Evolutionary conservation across 2,113 vertebrate species (phyloP), one percentile per base, ranked within the genome.

Genomic region (Oophaga pumilio): DNA sequence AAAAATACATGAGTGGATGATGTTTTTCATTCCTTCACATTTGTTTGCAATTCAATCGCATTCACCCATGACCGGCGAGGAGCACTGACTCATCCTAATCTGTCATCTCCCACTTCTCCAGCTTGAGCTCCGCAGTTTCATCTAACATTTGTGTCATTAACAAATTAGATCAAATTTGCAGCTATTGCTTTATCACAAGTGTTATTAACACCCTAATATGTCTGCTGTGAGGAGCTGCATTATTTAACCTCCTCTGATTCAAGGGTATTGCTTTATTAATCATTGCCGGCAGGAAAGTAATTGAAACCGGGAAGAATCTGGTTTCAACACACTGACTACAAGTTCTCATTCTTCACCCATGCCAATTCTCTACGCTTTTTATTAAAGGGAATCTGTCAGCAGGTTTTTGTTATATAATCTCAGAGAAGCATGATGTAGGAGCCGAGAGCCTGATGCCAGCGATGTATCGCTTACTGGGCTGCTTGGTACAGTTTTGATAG

Each of bases 91-190:
- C 57, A 26, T 60, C 18, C 28, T 81, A 69, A 76, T 87, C 56
- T 74, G 53, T 76, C 53, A 59, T 74, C 66, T 81, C 28, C 52
- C 78, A 33, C 66, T 20, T 52, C 62, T 87, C 64, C 52, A 81
- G 49, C 28, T 26, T 18, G 26, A 33, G 78, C 81, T 60, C 74
- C 53, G 73, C 60, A 62, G 82, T 82, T 74, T 14, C 62, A 62
- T 82, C 22, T 62, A 17, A 50, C 28, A 76, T 81, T 68, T 69
- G 52, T 87, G 28, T 87, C 52, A 87, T 82, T 82, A 82, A 81
- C 78, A 82, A 87, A 87, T 87, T 59, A 87, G 85, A 82, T 87
- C 28, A 82, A 12, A 69, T 74, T 82, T 82, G 33, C 20, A 52
- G 78, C 68, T 22, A 52, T 82, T 74, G 26, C 77, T 82, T 71